Percentiles rank a stretch among this genome's conserved stretches.
These are phyloP conservation scores for Nipponacmea schrenckii DNA, from an alignment of 2,888 invertebrate genomes.

Conservation along the genomic window DNA sequence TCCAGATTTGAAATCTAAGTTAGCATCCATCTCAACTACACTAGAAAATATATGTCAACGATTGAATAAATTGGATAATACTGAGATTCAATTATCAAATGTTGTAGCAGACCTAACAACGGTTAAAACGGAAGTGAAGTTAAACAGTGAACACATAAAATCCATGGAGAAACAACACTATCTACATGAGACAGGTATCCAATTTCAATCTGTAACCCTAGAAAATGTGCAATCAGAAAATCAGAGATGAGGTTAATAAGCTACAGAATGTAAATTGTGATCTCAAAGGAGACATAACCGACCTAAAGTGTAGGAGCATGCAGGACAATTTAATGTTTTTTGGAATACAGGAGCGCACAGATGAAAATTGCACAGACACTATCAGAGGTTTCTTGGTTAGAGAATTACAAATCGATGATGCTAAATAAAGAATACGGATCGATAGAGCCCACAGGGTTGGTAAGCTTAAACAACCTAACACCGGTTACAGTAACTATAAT, in stretches of 20 bases:
- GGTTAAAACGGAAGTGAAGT: neutral
- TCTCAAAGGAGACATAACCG: neutral
- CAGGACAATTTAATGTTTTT: neutral
- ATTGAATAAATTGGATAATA: neutral
- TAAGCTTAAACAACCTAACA: neutral
- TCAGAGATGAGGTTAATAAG: neutral
- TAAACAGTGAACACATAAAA: conserved; percentile 4
- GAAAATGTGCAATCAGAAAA: neutral
- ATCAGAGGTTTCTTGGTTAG: neutral
- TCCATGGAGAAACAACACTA: neutral
- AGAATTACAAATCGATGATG: neutral
- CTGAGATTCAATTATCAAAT: neutral
- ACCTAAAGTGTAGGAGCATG: neutral
- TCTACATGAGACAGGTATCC: neutral
- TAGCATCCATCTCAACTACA: neutral
- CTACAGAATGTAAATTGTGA: neutral
- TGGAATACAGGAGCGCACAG: neutral
- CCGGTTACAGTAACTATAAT: too few relatives aligned
- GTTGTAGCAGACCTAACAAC: neutral
- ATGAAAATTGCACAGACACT: conserved; percentile 1
- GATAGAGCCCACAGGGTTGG: neutral
- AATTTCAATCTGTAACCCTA: neutral
- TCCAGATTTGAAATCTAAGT: too few relatives aligned
- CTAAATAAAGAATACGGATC: neutral
- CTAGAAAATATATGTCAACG: conserved; percentile 1